Percentiles rank a stretch among this genome's conserved stretches.
Evolutionary conservation across 2,888 invertebrate species (phyloP).

Genomic region (Prosapia bicincta): DNA sequence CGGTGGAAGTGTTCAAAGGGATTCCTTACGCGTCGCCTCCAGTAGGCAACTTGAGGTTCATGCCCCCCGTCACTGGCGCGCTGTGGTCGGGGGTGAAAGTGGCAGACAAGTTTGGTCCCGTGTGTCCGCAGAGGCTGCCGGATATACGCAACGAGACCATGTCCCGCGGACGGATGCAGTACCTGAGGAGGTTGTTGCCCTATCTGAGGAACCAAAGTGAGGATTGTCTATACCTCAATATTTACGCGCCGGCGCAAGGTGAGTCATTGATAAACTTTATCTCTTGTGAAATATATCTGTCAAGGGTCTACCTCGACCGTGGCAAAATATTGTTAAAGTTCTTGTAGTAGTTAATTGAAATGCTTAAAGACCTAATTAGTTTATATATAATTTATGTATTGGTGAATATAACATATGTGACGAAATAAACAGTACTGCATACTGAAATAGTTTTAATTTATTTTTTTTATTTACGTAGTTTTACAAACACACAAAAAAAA

Average conservation of each 20-base stretch:
- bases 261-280: too few species aligned
- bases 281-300: too few species aligned
- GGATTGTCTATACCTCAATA: slow-evolving; percentile 95
- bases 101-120: slow-evolving; percentile 83
- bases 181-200: slow-evolving; percentile 81
- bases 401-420: too few species aligned
- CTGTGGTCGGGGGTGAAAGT: slow-evolving; percentile 88
- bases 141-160: slow-evolving; percentile 78
- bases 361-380: too few species aligned
- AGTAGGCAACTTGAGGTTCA: slow-evolving; percentile 82
- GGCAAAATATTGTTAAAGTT: too few species aligned
- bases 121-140: slow-evolving; percentile 89
- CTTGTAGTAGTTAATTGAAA: too few species aligned
- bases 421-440: too few species aligned
- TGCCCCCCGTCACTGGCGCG: slow-evolving; percentile 93
- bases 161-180: slow-evolving; percentile 80
- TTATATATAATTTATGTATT: too few species aligned
- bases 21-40: slow-evolving; percentile 95
- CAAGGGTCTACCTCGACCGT: too few species aligned
- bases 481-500: too few species aligned
- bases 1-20: slow-evolving; percentile 89
- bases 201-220: slow-evolving; percentile 90
- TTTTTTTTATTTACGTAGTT: too few species aligned
- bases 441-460: too few species aligned
- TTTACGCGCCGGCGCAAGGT: slow-evolving; percentile 96